A percentile compares a stretch with the other conserved stretches of the same genome.
phyloP scores from a whole-genome alignment of 2,113 vertebrate genomes.

The Corythornis cristatus region DNA sequence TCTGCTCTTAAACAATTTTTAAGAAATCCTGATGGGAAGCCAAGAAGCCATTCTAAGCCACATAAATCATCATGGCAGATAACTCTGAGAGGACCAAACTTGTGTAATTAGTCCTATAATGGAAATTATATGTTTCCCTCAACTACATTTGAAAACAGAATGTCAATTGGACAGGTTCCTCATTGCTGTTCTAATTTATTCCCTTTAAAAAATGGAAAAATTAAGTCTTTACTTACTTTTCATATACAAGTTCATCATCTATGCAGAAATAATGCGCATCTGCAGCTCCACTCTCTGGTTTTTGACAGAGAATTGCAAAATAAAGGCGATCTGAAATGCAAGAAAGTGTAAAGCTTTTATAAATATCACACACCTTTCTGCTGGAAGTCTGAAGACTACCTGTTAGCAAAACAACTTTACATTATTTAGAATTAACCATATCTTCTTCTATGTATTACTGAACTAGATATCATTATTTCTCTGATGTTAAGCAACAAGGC shows the following conservation, averaged over 20 bases:
- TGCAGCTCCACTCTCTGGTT: slow-evolving; percentile 88
- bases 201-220: background rate
- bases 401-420: background rate
- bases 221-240: slow-evolving; percentile 86
- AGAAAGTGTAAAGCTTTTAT: slow-evolving; percentile 30
- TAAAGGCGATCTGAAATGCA: slow-evolving; percentile 92
- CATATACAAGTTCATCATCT: slow-evolving; percentile 95
- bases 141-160: background rate
- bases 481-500: background rate
- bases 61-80: background rate
- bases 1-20: background rate
- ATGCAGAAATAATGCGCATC: slow-evolving; percentile 93
- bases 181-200: background rate
- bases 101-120: background rate
- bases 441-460: background rate
- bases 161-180: background rate
- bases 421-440: background rate
- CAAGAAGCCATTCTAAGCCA: background rate
- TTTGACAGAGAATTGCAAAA: slow-evolving; percentile 92
- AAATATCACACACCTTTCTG: background rate
- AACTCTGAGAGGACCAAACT: background rate
- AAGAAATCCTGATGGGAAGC: background rate
- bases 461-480: background rate
- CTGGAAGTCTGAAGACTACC: background rate
- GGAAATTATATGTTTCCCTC: background rate